phyloP scores from a whole-genome alignment of 2,888 invertebrate species.

The Augochlorella aurata region DNA sequence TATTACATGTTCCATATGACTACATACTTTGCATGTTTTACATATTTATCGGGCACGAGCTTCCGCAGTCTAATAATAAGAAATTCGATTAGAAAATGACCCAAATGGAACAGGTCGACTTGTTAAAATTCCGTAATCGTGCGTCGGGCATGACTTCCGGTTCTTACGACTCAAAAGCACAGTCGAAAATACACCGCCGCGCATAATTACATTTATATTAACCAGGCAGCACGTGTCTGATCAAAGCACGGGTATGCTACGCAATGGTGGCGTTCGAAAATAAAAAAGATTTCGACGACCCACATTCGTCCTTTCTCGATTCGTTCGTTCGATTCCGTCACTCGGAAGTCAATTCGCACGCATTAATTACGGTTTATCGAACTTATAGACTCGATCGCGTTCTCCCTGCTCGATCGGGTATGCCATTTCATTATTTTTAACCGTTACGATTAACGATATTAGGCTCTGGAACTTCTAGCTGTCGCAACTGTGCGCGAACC shows the following conservation, averaged over 20 bases:
- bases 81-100: slow-evolving; percentile 18
- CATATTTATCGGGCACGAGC: background rate
- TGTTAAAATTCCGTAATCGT: slow-evolving; percentile 38
- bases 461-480: slow-evolving; percentile 10
- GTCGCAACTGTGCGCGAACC: slow-evolving; percentile 16
- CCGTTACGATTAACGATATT: slow-evolving; percentile 29
- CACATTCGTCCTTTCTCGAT: slow-evolving; percentile 15
- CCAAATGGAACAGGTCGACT: slow-evolving; percentile 21
- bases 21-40: no score
- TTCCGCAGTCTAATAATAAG: background rate
- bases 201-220: slow-evolving; percentile 50
- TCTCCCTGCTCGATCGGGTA: slow-evolving; percentile 19
- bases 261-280: background rate
- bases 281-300: slow-evolving; percentile 38
- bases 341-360: slow-evolving; percentile 26
- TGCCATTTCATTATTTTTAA: slow-evolving; percentile 28
- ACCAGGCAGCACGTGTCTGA: slow-evolving; percentile 30
- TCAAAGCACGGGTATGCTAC: background rate
- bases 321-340: background rate
- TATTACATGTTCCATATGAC: no score
- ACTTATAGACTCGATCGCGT: slow-evolving; percentile 4
- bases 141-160: slow-evolving; percentile 39
- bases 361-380: slow-evolving; percentile 42
- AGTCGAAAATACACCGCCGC: slow-evolving; percentile 30
- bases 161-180: slow-evolving; percentile 39